Base-by-base conservation (phyloP, 2,113 vertebrate species). In the Girardinichthys multiradiatus region DNA sequence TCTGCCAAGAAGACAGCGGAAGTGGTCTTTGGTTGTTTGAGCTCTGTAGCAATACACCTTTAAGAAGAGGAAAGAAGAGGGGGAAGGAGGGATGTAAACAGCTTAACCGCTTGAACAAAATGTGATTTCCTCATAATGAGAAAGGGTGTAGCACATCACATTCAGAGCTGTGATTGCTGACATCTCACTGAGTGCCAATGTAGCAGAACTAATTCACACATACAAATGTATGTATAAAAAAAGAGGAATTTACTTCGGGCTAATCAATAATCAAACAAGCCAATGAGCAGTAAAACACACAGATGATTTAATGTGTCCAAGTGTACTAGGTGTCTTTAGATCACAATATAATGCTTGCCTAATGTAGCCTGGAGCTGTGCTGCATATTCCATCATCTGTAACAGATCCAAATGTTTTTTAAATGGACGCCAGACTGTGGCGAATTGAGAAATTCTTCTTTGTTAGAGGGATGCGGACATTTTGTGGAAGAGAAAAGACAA, bases 231-330 rank as follows among this genome's bases (percentile, higher is more conserved):
- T 72, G 84, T 78, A 37, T 59, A 71, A 79, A 82, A 81, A 81
- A 73, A 86, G 27, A 64, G 48, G 72, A 82, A 81, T 83, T 87
- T 76, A 84, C 80, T 84, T 68, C 73, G 70, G 85, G 85, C 85
- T 87, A 87, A 92, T 91, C 90, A 90, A 86, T 89, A 84, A 87
- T 88, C 82, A 90, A 89, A 89, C 82, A 88, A 87, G 72, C 75
- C 85, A 89, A 73, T 80, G 78, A 91, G 82, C 87, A 89, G 84
- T 67, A 81, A 88, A 88, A 90, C 42, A 68, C 63, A 78, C 63
- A 78, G 69, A 86, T 74, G 72, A 86, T 74, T 74, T 29, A 68
- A 54, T 19, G 33, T 48, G 72, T 66, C 48, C 29, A 7, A 72
- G 69, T 29, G 9, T 10, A 54, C 51, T 3, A 62, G 45, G 58